A percentile compares a stretch with the other conserved stretches of the same genome.
These are phyloP conservation scores for Puffinus mauretanicus DNA, from an alignment of 2,113 vertebrate species.

Conservation along the genomic window DNA sequence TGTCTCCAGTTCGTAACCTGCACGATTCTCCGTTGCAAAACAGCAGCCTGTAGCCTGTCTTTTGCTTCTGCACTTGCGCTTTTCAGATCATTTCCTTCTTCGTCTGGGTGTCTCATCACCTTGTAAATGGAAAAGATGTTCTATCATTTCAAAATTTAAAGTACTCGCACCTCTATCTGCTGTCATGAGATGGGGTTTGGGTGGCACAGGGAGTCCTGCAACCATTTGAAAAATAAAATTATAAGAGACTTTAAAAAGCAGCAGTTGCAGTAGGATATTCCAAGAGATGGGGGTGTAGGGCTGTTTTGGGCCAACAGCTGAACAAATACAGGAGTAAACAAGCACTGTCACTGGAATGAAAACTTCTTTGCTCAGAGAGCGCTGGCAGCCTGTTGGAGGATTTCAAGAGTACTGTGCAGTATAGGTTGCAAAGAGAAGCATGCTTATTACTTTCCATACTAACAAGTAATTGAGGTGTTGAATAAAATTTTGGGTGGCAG, in stretches of 20 bases:
- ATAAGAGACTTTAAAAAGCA: not conserved
- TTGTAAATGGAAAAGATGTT: not conserved
- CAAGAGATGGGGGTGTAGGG: not conserved
- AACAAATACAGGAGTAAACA: not conserved
- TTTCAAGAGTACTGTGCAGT: not conserved
- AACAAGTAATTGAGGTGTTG: not conserved
- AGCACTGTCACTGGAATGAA: not conserved
- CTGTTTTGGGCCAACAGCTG: not conserved
- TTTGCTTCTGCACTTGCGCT: not conserved
- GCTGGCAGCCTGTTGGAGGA: not conserved
- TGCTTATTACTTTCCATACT: not conserved
- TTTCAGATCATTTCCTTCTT: not conserved
- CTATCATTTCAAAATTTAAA: not conserved
- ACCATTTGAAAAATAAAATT: not conserved
- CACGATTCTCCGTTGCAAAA: not conserved
- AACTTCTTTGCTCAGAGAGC: not conserved
- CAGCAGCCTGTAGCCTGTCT: not conserved
- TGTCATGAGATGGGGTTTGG: not conserved
- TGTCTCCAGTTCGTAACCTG: not conserved
- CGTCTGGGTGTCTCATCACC: not conserved
- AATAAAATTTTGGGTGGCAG: not conserved
- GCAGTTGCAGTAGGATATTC: not conserved
- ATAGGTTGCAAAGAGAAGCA: not conserved
- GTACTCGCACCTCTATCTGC: not conserved
- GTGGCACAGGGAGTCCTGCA: not conserved